Conservation (phyloP, 92 coral and sea anemone species). For the Epizoanthus rinbou region DNA sequence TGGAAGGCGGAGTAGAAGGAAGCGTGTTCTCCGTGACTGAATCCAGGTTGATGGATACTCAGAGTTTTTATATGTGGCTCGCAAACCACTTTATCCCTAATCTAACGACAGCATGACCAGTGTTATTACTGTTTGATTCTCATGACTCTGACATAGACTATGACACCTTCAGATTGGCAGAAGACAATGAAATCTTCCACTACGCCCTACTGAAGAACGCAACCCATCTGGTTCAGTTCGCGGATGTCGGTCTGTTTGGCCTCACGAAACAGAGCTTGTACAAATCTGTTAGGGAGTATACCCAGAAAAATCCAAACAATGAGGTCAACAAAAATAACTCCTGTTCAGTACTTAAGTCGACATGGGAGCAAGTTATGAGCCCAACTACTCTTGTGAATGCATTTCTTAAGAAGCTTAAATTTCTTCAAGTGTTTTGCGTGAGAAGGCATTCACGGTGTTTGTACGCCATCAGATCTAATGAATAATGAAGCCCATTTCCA, state of each 20-base stretch:
- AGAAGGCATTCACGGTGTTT: too few species aligned
- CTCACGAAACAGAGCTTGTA: constrained; percentile 46
- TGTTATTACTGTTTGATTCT: constrained; percentile 49
- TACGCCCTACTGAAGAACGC: constrained; percentile 60
- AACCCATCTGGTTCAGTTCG: constrained; percentile 65
- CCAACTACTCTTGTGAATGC: constrained; percentile 41
- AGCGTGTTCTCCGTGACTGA: constrained; percentile 56
- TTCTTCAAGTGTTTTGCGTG: too few species aligned
- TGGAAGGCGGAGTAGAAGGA: constrained; percentile 60
- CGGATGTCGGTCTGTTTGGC: constrained; percentile 56
- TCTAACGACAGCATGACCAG: constrained; percentile 60
- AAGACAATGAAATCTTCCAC: constrained; percentile 46
- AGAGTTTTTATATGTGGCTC: constrained; percentile 65
- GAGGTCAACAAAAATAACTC: constrained; percentile 54
- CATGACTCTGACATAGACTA: constrained; percentile 55
- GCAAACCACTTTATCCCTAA: constrained; percentile 61
- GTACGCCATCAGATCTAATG: too few species aligned
- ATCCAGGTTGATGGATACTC: constrained; percentile 55
- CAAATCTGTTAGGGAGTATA: constrained; percentile 25
- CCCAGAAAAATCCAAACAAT: constrained; percentile 43
- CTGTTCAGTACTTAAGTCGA: constrained; percentile 57
- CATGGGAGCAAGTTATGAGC: constrained; percentile 61
- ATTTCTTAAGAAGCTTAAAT: neutral
- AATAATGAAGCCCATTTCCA: too few species aligned
- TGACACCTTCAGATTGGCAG: constrained; percentile 49